Percentiles rank a stretch among this genome's conserved stretches.
Conservation (phyloP, 2,888 invertebrate genomes). For the Crocallis elinguaria region DNA sequence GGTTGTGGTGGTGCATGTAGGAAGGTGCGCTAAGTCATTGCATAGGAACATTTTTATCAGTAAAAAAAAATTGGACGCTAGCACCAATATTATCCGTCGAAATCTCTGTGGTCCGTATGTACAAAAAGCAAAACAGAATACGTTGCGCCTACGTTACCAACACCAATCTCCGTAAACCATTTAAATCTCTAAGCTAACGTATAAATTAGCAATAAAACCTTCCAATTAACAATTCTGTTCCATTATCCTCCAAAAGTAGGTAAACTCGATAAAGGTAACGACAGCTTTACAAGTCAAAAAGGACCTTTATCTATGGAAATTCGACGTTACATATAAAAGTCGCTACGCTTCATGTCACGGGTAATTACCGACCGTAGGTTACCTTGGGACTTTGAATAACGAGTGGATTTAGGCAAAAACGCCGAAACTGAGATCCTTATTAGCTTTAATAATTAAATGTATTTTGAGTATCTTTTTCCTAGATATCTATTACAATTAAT, state of each 20-base stretch:
- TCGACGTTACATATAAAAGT: slow-evolving; percentile 5
- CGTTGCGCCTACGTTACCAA: background rate
- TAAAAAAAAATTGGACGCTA: too few species aligned
- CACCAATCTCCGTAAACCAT: slow-evolving; percentile 1
- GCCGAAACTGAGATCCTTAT: too few species aligned
- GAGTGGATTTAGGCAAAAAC: background rate
- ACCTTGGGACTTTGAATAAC: slow-evolving; percentile 2
- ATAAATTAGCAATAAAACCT: slow-evolving; percentile 19
- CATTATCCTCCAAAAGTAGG: slow-evolving; percentile 7
- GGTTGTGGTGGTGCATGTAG: too few species aligned
- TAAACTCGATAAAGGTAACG: background rate
- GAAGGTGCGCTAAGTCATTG: too few species aligned
- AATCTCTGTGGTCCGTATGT: too few species aligned
- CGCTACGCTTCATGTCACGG: background rate
- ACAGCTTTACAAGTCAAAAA: slow-evolving; percentile 13
- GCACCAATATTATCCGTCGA: too few species aligned
- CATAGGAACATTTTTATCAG: too few species aligned
- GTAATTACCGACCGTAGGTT: background rate
- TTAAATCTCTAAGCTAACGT: slow-evolving; percentile 15
- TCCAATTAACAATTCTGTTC: slow-evolving; percentile 2
- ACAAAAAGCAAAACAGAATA: too few species aligned
- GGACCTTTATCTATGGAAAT: slow-evolving; percentile 24
- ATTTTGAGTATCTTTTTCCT: too few species aligned
- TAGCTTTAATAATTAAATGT: too few species aligned
- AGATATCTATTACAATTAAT: too few species aligned